phyloP scores from a whole-genome alignment of 2,797 vertebrate species.

The Australoheros facetus region DNA sequence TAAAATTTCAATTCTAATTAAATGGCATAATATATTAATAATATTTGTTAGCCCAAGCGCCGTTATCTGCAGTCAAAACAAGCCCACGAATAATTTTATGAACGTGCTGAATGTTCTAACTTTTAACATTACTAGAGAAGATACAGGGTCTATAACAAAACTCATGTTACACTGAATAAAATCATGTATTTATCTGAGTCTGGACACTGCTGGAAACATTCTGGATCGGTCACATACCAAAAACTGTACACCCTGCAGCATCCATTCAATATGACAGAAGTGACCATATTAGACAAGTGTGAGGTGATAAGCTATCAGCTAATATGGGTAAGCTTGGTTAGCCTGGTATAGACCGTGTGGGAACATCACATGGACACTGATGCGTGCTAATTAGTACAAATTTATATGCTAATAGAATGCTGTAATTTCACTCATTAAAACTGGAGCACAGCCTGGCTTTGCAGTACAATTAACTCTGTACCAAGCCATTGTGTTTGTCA shows the following conservation, averaged over 20 bases:
- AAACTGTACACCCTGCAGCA: background rate
- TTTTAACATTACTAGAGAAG: accelerated
- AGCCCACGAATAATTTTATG: background rate
- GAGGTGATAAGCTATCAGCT: background rate
- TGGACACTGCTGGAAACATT: background rate
- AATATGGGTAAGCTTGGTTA: background rate
- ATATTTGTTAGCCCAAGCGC: background rate
- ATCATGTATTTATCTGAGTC: background rate
- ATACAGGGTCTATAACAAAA: no score
- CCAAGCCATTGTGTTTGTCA: background rate
- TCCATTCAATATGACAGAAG: accelerated
- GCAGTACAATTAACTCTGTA: background rate
- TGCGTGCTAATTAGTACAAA: background rate
- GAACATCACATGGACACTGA: background rate
- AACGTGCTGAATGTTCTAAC: background rate
- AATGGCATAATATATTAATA: background rate
- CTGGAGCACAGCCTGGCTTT: background rate
- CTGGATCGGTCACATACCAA: background rate
- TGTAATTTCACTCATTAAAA: background rate
- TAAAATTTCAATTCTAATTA: no score
- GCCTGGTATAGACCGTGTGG: background rate
- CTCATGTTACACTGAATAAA: background rate
- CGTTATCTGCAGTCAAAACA: background rate
- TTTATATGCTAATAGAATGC: background rate
- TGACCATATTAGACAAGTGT: background rate